Conservation (phyloP, 2,797 vertebrate species). For the Onychomys torridus region DNA sequence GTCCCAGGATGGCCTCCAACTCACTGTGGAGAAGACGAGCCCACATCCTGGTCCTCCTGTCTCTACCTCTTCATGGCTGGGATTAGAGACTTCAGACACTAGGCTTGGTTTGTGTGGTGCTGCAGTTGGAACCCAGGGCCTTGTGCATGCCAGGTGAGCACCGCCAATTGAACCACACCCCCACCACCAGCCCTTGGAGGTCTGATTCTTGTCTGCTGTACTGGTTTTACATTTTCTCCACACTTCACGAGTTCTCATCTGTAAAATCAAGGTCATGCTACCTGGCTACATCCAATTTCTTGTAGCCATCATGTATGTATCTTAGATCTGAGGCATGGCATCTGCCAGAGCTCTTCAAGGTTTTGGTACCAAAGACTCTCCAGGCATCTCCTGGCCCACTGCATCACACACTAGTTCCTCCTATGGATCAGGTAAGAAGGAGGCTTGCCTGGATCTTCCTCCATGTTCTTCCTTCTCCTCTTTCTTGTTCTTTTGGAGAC, state of each 20-base stretch:
- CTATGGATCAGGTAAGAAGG: not conserved
- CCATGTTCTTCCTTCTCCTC: no score
- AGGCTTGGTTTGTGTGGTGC: not conserved
- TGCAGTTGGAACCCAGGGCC: not conserved
- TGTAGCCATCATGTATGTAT: no score
- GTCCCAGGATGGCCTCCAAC: not conserved
- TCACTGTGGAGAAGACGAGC: not conserved
- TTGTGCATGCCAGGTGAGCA: not conserved
- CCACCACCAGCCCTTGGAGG: not conserved
- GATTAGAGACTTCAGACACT: not conserved
- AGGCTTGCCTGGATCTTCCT: not conserved
- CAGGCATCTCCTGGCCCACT: not conserved
- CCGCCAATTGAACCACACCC: not conserved
- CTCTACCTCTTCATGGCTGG: not conserved
- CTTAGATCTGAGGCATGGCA: not conserved
- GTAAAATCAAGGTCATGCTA: not conserved
- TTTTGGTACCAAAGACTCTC: not conserved
- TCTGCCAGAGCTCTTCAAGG: not conserved
- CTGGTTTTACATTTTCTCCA: not conserved
- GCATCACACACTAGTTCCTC: rapidly evolving
- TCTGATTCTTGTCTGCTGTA: not conserved
- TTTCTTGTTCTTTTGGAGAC: not conserved
- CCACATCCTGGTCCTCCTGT: not conserved
- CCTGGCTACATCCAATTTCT: not conserved
- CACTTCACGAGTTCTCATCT: not conserved